A percentile compares a stretch with the other conserved stretches of the same genome.
Evolutionary conservation across 1,140 invertebrate species (phyloP).

Genomic region (Acromyrmex echinatior): DNA sequence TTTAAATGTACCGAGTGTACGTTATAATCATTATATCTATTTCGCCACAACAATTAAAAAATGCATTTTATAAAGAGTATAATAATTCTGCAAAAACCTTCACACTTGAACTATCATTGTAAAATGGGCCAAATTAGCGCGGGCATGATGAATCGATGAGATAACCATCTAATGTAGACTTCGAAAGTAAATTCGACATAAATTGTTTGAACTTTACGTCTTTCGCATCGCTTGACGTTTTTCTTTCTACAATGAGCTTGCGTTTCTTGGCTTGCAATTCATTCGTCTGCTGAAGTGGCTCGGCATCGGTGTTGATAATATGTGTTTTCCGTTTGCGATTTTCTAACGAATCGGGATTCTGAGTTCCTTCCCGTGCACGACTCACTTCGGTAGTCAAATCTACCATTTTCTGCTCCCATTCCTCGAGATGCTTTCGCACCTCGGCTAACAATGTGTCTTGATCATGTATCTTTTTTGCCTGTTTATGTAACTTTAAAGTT

Average conservation of each 20-base stretch:
- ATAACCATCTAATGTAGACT: constrained; percentile 59
- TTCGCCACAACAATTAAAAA: constrained; percentile 44
- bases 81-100: constrained; percentile 50
- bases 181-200: constrained; percentile 80
- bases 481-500: constrained; percentile 85
- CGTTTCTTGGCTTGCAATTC: constrained; percentile 84
- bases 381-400: constrained; percentile 87
- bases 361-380: constrained; percentile 85
- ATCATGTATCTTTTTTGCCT: constrained; percentile 85
- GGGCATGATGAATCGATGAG: constrained; percentile 56
- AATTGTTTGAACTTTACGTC: constrained; percentile 85
- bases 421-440: constrained; percentile 87
- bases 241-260: constrained; percentile 84
- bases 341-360: constrained; percentile 79
- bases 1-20: not conserved
- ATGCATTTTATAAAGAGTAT: constrained; percentile 59
- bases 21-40: not conserved
- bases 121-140: constrained; percentile 60
- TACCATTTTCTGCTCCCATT: constrained; percentile 88
- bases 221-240: constrained; percentile 80
- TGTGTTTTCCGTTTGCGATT: constrained; percentile 80
- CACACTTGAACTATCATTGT: constrained; percentile 43
- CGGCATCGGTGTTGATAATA: constrained; percentile 72
- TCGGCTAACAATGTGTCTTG: constrained; percentile 87
- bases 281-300: constrained; percentile 76